These are phyloP conservation scores for Pseudomugil tenellus DNA, from an alignment of 2,797 vertebrate species.

Conservation along the genomic window DNA sequence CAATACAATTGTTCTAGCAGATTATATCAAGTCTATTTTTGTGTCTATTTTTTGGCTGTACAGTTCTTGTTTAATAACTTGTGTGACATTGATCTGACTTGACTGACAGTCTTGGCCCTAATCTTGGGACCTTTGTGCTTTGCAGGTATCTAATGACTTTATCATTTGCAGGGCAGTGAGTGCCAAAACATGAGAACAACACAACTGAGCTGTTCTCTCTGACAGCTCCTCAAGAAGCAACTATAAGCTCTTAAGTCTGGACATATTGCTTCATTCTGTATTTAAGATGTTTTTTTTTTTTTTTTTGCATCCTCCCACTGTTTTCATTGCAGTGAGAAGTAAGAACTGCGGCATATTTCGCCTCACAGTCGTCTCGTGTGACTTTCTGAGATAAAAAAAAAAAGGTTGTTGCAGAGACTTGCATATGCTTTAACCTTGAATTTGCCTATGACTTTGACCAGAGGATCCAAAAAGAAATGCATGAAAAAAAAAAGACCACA, in stretches of 20 bases:
- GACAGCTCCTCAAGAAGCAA: slow-evolving; percentile 59
- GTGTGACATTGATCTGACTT: slow-evolving; percentile 52
- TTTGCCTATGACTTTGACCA: slow-evolving; percentile 35
- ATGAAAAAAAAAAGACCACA: slow-evolving; percentile 30
- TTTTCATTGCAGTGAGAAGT: slow-evolving; percentile 30
- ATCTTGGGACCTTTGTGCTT: slow-evolving; percentile 40
- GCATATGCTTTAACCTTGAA: slow-evolving; percentile 62
- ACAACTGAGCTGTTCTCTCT: slow-evolving; percentile 27
- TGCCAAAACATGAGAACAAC: slow-evolving; percentile 66
- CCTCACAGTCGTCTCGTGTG: slow-evolving; percentile 47
- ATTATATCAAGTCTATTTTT: slow-evolving; percentile 74
- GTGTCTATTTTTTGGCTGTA: slow-evolving; percentile 55
- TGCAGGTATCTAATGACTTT: slow-evolving; percentile 44
- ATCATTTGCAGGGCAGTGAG: slow-evolving; percentile 38
- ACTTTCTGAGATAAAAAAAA: slow-evolving; percentile 42
- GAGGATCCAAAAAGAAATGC: slow-evolving; percentile 40
- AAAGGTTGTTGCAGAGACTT: slow-evolving; percentile 52
- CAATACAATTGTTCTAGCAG: slow-evolving; percentile 61
- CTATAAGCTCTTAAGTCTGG: slow-evolving; percentile 50
- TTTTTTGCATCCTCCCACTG: slow-evolving; percentile 19
- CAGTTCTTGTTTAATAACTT: slow-evolving; percentile 62
- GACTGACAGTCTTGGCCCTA: slow-evolving; percentile 46
- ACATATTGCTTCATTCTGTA: slow-evolving; percentile 42
- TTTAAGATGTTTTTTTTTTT: slow-evolving; percentile 33
- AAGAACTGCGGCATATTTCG: slow-evolving; percentile 49